Percentiles rank a stretch among this genome's conserved stretches.
Evolutionary conservation across 2,797 vertebrate species (phyloP).

Genomic region (Sebastes variabilis): DNA sequence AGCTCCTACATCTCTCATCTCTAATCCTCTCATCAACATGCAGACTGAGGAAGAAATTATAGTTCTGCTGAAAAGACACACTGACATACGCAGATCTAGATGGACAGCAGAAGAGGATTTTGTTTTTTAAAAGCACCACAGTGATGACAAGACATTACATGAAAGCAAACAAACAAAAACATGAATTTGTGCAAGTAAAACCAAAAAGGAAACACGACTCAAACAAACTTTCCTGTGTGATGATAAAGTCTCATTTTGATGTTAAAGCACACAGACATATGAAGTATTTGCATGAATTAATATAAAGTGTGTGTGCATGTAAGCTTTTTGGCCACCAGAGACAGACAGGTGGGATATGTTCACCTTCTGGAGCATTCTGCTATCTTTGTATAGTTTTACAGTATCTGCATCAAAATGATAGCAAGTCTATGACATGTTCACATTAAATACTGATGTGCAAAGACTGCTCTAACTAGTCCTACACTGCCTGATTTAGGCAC

Average conservation of each 20-base stretch:
- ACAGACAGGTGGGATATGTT: background rate
- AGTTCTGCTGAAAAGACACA: background rate
- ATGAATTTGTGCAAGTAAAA: background rate
- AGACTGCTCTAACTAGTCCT: background rate
- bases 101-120: background rate
- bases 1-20: background rate
- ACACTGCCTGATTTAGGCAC: background rate
- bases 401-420: background rate
- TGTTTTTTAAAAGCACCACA: background rate
- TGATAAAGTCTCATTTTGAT: background rate
- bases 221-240: background rate
- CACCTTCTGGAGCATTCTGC: background rate
- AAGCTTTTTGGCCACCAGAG: background rate
- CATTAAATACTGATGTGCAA: background rate
- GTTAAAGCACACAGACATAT: background rate
- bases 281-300: background rate
- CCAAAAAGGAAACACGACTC: background rate
- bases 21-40: slow-evolving; percentile 18
- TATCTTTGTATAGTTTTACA: background rate
- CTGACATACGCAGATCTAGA: background rate
- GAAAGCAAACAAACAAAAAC: background rate
- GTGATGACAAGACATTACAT: background rate
- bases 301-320: background rate
- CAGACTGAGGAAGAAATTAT: background rate
- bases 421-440: background rate